These are phyloP conservation scores for Aphodius sticticus DNA, from an alignment of 2,888 invertebrate genomes.

Conservation along the genomic window DNA sequence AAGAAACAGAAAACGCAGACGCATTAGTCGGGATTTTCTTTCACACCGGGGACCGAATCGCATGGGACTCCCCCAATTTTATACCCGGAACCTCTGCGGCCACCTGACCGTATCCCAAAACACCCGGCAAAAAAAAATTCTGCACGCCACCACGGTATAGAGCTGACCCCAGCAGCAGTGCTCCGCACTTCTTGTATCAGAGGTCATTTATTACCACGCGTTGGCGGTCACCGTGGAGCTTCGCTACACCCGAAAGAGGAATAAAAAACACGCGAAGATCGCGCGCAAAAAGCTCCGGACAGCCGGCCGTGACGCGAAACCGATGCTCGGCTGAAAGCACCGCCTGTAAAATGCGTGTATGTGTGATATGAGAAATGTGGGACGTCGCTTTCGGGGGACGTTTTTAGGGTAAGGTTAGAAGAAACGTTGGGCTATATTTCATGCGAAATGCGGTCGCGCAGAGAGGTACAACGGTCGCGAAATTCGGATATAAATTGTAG, in stretches of 20 bases:
- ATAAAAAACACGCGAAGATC: conserved; percentile 28
- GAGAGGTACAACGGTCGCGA: neutral
- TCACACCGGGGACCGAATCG: neutral
- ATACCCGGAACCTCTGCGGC: neutral
- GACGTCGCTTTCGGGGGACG: neutral
- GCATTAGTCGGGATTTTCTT: neutral
- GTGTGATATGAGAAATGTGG: neutral
- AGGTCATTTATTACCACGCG: conserved; percentile 41
- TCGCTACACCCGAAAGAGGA: conserved; percentile 15
- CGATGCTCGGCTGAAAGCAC: neutral
- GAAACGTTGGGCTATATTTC: conserved; percentile 10
- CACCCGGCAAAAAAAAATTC: neutral
- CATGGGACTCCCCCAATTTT: neutral
- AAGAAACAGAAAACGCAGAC: neutral
- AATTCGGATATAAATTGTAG: conserved; percentile 7
- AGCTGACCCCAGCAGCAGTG: conserved; percentile 8
- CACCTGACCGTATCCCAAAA: neutral
- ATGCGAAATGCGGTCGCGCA: conserved; percentile 17
- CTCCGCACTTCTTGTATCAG: conserved; percentile 36
- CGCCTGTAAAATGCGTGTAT: neutral
- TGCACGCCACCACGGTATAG: neutral
- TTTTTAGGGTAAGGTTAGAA: neutral
- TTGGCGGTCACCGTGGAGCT: conserved; percentile 30
- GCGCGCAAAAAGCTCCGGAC: conserved; percentile 36
- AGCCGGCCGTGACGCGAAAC: conserved; percentile 20